Percentiles rank a stretch among this genome's conserved stretches.
These are phyloP conservation scores for Dryoscopus gambensis DNA, from an alignment of 2,113 vertebrate species.

Conservation along the genomic window DNA sequence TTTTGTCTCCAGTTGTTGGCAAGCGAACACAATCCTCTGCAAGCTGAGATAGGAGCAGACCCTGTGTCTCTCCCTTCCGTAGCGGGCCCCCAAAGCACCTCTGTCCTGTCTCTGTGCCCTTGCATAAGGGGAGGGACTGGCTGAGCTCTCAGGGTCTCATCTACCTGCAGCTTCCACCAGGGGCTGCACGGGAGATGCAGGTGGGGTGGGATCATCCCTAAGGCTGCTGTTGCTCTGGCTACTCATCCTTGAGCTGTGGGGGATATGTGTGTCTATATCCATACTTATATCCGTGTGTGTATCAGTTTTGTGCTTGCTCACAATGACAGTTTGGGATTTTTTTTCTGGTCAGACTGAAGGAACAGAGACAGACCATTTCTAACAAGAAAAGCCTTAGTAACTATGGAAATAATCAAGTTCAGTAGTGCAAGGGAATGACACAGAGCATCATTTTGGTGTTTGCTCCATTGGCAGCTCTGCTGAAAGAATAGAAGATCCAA, in stretches of 20 bases:
- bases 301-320: background rate
- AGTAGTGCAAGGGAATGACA: too few species aligned
- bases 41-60: background rate
- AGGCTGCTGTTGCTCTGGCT: background rate
- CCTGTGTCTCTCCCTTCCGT: background rate
- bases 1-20: background rate
- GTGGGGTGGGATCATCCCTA: too few species aligned
- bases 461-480: background rate
- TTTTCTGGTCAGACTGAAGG: background rate
- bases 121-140: background rate
- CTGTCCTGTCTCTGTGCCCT: background rate
- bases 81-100: background rate
- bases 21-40: background rate
- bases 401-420: background rate
- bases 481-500: background rate
- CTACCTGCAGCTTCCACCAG: background rate
- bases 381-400: background rate
- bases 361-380: background rate
- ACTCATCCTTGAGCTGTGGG: background rate
- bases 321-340: background rate
- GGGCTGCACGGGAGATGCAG: background rate
- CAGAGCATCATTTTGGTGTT: background rate
- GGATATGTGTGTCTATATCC: background rate
- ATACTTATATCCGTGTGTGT: rapidly evolving
- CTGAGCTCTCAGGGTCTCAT: background rate